These are phyloP conservation scores for Drosophila kanapiae DNA, from an alignment of 1,140 invertebrate species.

Conservation along the genomic window DNA sequence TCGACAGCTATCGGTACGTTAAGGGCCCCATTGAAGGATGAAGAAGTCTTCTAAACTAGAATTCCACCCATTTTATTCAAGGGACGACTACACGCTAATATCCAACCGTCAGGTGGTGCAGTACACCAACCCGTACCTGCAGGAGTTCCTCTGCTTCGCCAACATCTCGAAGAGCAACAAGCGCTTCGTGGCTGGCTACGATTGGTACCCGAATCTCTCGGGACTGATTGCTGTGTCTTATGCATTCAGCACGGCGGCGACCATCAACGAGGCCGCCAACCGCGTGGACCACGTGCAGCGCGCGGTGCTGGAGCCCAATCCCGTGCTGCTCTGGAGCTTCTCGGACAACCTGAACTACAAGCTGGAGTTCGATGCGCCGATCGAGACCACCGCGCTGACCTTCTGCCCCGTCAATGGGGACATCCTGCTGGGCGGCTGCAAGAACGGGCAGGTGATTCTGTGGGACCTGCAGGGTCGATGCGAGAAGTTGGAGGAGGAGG, in stretches of 20 bases:
- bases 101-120: slow-evolving; percentile 59
- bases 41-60: not conserved
- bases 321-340: slow-evolving; percentile 91
- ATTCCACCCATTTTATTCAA: not conserved
- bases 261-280: slow-evolving; percentile 41
- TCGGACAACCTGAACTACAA: slow-evolving; percentile 89
- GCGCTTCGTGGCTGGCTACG: slow-evolving; percentile 87
- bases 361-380: slow-evolving; percentile 88
- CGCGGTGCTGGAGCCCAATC: slow-evolving; percentile 86
- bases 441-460: slow-evolving; percentile 90
- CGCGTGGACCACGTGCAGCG: slow-evolving; percentile 84
- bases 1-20: slow-evolving; percentile 80
- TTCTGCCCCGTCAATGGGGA: slow-evolving; percentile 90
- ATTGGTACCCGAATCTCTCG: slow-evolving; percentile 90
- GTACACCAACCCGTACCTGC: slow-evolving; percentile 69
- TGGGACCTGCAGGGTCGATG: slow-evolving; percentile 91
- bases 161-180: slow-evolving; percentile 80
- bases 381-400: slow-evolving; percentile 88
- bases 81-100: slow-evolving; percentile 78
- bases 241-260: slow-evolving; percentile 83
- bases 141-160: slow-evolving; percentile 83
- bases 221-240: slow-evolving; percentile 89
- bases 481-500: slow-evolving; percentile 87
- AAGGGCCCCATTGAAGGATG: not conserved
- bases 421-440: slow-evolving; percentile 89